Conservation (phyloP, 2,113 vertebrate species). For the Myiozetetes cayanensis region DNA sequence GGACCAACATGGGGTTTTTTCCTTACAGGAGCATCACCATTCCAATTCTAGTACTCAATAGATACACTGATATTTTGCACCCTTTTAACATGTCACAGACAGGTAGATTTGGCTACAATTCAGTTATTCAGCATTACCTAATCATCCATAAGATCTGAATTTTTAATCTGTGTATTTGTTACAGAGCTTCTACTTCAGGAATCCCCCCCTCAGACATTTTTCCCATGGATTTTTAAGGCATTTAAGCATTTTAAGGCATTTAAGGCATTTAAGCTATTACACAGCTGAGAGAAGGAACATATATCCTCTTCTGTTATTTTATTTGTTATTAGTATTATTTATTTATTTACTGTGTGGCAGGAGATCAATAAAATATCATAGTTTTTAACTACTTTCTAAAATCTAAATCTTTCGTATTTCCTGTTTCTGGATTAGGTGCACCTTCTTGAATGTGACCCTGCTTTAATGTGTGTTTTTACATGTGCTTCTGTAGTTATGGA, state of each 20-base stretch:
- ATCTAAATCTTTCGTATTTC: background rate
- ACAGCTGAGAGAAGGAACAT: background rate
- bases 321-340: background rate
- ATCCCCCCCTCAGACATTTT: rapidly evolving
- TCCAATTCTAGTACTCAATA: background rate
- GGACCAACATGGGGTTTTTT: background rate
- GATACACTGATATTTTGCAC: background rate
- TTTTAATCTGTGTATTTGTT: background rate
- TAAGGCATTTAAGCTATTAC: background rate
- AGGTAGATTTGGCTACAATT: background rate
- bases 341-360: background rate
- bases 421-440: background rate
- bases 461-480: background rate
- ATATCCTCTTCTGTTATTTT: background rate
- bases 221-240: background rate
- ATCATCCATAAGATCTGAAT: background rate
- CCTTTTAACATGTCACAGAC: background rate
- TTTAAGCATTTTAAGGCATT: no score
- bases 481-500: background rate
- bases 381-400: background rate
- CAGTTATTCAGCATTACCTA: background rate
- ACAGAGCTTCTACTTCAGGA: background rate
- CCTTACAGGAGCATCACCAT: background rate
- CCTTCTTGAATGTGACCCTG: background rate
- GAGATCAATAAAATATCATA: background rate